These are phyloP conservation scores for Scelioninae gen. 2 DNA, from an alignment of 2,888 invertebrate genomes.

Conservation along the genomic window DNA sequence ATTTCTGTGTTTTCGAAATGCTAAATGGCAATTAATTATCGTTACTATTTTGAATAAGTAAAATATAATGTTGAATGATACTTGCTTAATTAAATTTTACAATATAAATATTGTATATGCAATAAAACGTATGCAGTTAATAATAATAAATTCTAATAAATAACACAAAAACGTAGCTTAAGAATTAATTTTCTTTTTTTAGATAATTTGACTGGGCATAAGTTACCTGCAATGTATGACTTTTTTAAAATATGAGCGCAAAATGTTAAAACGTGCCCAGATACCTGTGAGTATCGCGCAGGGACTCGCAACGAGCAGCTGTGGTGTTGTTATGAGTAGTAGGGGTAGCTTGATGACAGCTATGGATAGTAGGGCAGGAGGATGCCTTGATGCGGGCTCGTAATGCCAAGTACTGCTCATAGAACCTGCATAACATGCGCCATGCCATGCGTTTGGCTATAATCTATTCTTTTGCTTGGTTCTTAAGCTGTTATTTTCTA, in stretches of 20 bases:
- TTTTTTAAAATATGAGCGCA: constrained; percentile 15
- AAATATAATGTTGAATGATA: too few relatives aligned
- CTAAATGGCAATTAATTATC: too few relatives aligned
- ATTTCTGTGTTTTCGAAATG: too few relatives aligned
- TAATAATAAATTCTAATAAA: too few relatives aligned
- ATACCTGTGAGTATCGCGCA: constrained; percentile 77
- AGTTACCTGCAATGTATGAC: constrained; percentile 2
- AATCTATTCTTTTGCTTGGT: constrained; percentile 62
- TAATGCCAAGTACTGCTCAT: constrained; percentile 91
- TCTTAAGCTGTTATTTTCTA: constrained; percentile 54
- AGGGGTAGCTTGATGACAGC: constrained; percentile 74
- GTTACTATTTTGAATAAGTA: too few relatives aligned
- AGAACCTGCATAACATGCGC: constrained; percentile 83
- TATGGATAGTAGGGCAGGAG: constrained; percentile 84
- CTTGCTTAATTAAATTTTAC: not conserved
- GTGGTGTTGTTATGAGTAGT: constrained; percentile 74
- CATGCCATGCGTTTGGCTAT: constrained; percentile 73
- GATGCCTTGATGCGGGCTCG: constrained; percentile 92
- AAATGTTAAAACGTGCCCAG: constrained; percentile 64
- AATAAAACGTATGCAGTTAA: too few relatives aligned
- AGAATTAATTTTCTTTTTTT: too few relatives aligned
- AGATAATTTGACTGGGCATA: constrained; percentile 19
- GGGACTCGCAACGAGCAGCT: constrained; percentile 79
- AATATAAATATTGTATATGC: too few relatives aligned
- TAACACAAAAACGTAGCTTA: too few relatives aligned